Evolutionary conservation across 2,797 vertebrate species (phyloP).

Genomic region (Darevskia mixta): DNA sequence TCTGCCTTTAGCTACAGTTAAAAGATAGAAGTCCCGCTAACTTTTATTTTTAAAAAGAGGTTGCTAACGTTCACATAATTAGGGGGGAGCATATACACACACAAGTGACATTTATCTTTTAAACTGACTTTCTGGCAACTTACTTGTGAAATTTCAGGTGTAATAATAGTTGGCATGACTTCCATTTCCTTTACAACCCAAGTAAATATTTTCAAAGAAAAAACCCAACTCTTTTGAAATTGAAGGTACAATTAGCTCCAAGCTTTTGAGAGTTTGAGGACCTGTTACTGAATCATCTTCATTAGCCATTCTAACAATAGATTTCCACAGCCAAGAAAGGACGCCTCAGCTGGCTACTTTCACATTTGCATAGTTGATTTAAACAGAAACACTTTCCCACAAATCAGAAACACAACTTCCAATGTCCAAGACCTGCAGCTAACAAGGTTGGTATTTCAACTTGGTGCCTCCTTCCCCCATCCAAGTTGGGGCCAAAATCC

Average conservation of each 20-base stretch:
- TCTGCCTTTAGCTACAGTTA: not conserved
- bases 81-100: not conserved
- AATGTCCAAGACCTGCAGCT: conserved; percentile 1
- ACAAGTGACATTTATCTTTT: not conserved
- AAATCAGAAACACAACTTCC: conserved; percentile 13
- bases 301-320: conserved; percentile 38
- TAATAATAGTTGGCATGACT: conserved; percentile 9
- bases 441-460: conserved; percentile 14
- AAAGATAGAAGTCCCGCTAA: not conserved
- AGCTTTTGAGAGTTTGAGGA: conserved; percentile 17
- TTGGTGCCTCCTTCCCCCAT: not conserved
- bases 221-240: conserved; percentile 44
- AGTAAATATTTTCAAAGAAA: conserved; percentile 20
- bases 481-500: not conserved
- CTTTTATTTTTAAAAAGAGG: conserved; percentile 18
- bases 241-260: conserved; percentile 13
- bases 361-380: conserved; percentile 69
- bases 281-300: not conserved
- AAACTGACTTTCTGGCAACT: not conserved
- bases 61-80: not conserved
- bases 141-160: conserved; percentile 35
- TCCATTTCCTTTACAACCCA: conserved; percentile 37
- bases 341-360: conserved; percentile 34
- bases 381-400: conserved; percentile 54
- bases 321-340: conserved; percentile 11